Evolutionary conservation across 2,113 vertebrate genomes (phyloP), one percentile per base, ranked within the genome.

Genomic region (Ahaetulla prasina): DNA sequence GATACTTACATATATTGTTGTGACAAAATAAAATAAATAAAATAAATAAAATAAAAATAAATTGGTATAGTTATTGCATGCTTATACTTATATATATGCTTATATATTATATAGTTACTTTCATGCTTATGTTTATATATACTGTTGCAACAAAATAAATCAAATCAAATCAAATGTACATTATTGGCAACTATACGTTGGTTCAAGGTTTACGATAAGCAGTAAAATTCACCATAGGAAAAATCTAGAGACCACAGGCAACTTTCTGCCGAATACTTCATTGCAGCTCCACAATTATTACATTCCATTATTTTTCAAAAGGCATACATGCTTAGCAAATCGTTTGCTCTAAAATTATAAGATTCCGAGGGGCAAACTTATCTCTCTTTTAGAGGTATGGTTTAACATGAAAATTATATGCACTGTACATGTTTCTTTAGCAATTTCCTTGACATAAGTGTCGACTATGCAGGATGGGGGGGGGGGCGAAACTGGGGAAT

Each of bases 381-480:
- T 88, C 88, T 96, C 87, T 95, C 4, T 96, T 96, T 95, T 96
- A 95, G 96, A 96, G 52, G 49, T 94, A 89, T 93, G 94, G 91
- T 89, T 97, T 96, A 96, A 94, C 94, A 95, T 95, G 95, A 96
- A 95, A 97, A 96, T 96, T 93, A 95, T 96, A 92, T 94, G 91
- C 93, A 95, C 88, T 96, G 87, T 93, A 96, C 97, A 96, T 95
- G 95, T 97, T 97, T 97, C 96, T 94, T 95, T 95, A 93, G 94
- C 91, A 96, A 97, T 97, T 97, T 96, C 88, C 93, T 96, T 97
- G 95, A 96, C 96, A 91, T 96, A 95, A 97, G 95, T 94, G 95
- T 95, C 95, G 96, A 89, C 92, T 96, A 88, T 95, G 92, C 89
- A 94, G 91, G 95, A 96, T 93, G 93, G 90, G 93, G 92, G 9